Evolutionary conservation across 2,113 vertebrate genomes (phyloP).

Genomic region (Triplophysa tibetana): DNA sequence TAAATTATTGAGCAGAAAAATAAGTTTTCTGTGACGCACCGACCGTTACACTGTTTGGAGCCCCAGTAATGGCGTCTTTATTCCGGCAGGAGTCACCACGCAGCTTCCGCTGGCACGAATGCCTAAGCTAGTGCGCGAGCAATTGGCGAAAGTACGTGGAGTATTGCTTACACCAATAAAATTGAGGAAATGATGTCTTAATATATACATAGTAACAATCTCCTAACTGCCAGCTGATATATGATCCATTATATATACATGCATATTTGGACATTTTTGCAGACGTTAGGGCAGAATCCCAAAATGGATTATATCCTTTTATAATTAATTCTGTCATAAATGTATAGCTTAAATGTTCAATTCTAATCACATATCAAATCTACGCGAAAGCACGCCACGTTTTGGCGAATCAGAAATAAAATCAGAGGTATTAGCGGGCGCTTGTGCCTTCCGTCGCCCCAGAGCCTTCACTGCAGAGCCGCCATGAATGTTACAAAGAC

Average conservation of each 20-base stretch:
- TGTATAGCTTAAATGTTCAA: background rate
- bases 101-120: slow-evolving; percentile 67
- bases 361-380: background rate
- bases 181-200: background rate
- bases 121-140: slow-evolving; percentile 25
- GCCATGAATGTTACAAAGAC: slow-evolving; percentile 76
- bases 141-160: slow-evolving; percentile 17
- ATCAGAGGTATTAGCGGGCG: slow-evolving; percentile 54
- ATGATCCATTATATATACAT: background rate
- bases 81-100: slow-evolving; percentile 74
- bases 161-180: slow-evolving; percentile 4
- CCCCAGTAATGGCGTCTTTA: slow-evolving; percentile 70
- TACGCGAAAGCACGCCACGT: background rate
- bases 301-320: slow-evolving; percentile 5
- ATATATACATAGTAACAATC: background rate
- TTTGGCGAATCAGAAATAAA: background rate
- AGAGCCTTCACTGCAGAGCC: slow-evolving; percentile 72
- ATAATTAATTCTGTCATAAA: background rate
- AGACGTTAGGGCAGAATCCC: background rate
- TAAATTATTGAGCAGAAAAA: background rate
- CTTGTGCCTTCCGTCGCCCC: slow-evolving; percentile 60
- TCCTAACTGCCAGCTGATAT: background rate
- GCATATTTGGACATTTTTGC: background rate
- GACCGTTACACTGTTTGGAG: slow-evolving; percentile 48
- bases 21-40: background rate